Evolutionary conservation across 2,113 vertebrate genomes (phyloP), one percentile per base, ranked within the genome.

Genomic region (Zosterops lateralis): DNA sequence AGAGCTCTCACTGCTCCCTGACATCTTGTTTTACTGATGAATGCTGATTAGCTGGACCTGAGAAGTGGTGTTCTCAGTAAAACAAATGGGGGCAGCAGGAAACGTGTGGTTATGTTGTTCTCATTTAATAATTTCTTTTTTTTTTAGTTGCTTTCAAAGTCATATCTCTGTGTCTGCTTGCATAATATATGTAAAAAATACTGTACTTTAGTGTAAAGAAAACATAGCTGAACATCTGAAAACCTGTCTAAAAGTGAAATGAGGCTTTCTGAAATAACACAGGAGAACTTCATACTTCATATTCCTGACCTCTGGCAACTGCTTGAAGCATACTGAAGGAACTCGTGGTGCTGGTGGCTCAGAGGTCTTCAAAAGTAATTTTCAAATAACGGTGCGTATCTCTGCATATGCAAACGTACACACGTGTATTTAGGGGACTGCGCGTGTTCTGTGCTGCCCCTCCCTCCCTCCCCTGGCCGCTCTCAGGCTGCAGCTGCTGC

Each of bases 401-500:
- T 3, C 9, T 19, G 19, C 15, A 14, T 7, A 14, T 40, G 24
- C 38, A 47, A 44, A 56, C 7, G 34, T 0, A 1, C 10, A 17
- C 12, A 6, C 0, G 17, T 10, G n/a, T 26, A 2, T 65, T 14
- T 32, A 44, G 24, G 20, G 7, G 8, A 6, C 5, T 4, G 20
- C 13, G 58, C 5, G 10, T 3, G 16, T 2, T 6, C 2, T 0
- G 62, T 4, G 17, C 75, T 60, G 57, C 2, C 12, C 7, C 36
- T 38, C 36, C 36, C 9, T 11, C 5, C 3, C 4, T 6, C 0
- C 6, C 7, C 8, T 4, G 12, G 19, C 24, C 0, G 12, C 21
- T 0, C 0, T 1, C 7, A 9, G 1, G 13, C 24, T 8, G 10
- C 28, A n/a, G 62, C 44, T 10, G 58, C 38, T 2, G 1, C 4